These are phyloP conservation scores for Bursaphelenchus okinawaensis DNA, from an alignment of 2,888 invertebrate species.

Conservation along the genomic window DNA sequence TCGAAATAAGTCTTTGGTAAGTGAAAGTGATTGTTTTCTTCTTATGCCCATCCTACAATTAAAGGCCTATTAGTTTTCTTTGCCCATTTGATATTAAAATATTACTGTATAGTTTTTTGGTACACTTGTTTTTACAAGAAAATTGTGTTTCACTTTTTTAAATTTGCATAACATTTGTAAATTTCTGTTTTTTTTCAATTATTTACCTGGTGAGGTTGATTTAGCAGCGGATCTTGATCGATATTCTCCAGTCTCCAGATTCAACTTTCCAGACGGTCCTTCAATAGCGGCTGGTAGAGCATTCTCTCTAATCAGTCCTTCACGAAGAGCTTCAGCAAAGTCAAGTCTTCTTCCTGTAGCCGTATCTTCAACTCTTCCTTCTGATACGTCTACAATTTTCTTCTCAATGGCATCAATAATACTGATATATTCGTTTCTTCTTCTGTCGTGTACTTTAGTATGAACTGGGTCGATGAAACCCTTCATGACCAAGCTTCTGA, in stretches of 20 bases:
- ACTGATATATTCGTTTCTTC: slow-evolving; percentile 53
- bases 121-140: too few relatives aligned
- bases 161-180: too few relatives aligned
- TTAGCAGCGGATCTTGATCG: background rate
- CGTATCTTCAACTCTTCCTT: slow-evolving; percentile 60
- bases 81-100: too few relatives aligned
- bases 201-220: background rate
- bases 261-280: background rate
- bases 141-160: too few relatives aligned
- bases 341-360: slow-evolving; percentile 58
- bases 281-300: slow-evolving; percentile 52
- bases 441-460: slow-evolving; percentile 50
- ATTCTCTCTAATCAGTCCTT: slow-evolving; percentile 56
- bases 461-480: slow-evolving; percentile 59
- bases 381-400: slow-evolving; percentile 59
- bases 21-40: background rate
- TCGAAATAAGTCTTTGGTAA: background rate
- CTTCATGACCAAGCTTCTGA: slow-evolving; percentile 65
- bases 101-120: too few relatives aligned
- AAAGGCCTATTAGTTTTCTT: background rate
- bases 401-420: slow-evolving; percentile 59
- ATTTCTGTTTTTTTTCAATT: too few relatives aligned
- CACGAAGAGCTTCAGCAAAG: slow-evolving; percentile 58
- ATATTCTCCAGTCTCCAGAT: slow-evolving; percentile 10
- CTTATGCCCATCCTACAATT: background rate